Conservation (phyloP, 2,113 vertebrate species). For the Lipotes vexillifer region DNA sequence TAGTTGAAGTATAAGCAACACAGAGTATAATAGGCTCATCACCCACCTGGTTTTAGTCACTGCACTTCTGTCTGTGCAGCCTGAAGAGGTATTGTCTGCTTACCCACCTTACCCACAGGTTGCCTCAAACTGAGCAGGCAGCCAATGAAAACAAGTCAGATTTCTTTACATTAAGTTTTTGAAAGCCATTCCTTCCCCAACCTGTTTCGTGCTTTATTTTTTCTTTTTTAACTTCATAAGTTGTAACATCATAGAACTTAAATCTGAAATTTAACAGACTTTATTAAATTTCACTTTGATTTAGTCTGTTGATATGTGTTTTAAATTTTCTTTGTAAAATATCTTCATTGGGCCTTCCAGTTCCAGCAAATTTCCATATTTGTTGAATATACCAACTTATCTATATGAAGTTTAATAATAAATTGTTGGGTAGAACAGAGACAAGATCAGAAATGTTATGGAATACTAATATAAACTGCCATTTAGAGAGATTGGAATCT, state of each 20-base stretch:
- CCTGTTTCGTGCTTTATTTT: not conserved
- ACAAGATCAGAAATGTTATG: not conserved
- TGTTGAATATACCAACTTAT: not conserved
- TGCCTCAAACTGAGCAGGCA: not conserved
- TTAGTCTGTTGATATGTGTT: not conserved
- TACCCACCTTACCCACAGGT: not conserved
- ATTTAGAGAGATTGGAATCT: not conserved
- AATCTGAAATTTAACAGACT: not conserved
- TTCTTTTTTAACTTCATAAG: not conserved
- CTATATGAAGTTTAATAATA: not conserved
- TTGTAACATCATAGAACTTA: not conserved
- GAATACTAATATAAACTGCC: not conserved
- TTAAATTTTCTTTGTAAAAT: not conserved
- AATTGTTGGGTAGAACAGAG: not conserved
- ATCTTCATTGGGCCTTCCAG: not conserved
- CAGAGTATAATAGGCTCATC: not conserved
- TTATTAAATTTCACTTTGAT: not conserved
- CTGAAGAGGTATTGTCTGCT: not conserved
- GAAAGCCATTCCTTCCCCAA: not conserved
- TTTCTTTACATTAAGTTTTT: not conserved
- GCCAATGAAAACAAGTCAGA: not conserved
- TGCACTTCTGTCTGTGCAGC: not conserved
- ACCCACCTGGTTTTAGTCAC: not conserved
- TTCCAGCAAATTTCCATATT: not conserved
- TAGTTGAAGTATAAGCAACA: not conserved